These are phyloP conservation scores for Aphaenogaster ashmeadi DNA, from an alignment of 1,140 invertebrate species.

Conservation along the genomic window DNA sequence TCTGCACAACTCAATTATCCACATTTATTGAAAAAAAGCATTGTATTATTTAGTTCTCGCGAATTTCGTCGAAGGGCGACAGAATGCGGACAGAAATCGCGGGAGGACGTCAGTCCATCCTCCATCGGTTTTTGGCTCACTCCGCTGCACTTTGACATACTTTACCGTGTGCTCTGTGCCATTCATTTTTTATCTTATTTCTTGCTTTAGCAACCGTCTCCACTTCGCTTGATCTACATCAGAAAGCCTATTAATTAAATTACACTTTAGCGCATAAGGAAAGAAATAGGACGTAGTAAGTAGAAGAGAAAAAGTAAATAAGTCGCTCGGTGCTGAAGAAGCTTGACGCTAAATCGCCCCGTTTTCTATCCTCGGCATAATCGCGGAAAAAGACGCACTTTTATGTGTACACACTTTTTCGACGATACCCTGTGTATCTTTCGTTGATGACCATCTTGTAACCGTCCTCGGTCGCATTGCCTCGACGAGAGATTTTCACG, in stretches of 20 bases:
- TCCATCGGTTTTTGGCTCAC: neutral
- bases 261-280: neutral
- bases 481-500: conserved; percentile 56
- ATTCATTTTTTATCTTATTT: conserved; percentile 17
- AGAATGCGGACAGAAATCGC: conserved; percentile 1
- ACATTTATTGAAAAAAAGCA: neutral
- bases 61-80: conserved; percentile 1
- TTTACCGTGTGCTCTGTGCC: neutral
- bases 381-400: conserved; percentile 13
- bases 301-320: conserved; percentile 15
- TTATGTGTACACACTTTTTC: conserved; percentile 18
- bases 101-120: neutral
- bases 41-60: conserved; percentile 1
- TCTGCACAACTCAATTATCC: neutral
- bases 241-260: conserved; percentile 39
- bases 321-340: neutral
- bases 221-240: neutral
- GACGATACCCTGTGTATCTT: neutral
- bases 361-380: neutral
- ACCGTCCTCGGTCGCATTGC: conserved; percentile 12
- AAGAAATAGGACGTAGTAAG: neutral
- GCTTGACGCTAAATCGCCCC: neutral
- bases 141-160: conserved; percentile 22
- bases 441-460: neutral
- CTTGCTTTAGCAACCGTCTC: neutral